Base-by-base conservation (phyloP, 2,113 vertebrate genomes). In the Aegypius monachus region DNA sequence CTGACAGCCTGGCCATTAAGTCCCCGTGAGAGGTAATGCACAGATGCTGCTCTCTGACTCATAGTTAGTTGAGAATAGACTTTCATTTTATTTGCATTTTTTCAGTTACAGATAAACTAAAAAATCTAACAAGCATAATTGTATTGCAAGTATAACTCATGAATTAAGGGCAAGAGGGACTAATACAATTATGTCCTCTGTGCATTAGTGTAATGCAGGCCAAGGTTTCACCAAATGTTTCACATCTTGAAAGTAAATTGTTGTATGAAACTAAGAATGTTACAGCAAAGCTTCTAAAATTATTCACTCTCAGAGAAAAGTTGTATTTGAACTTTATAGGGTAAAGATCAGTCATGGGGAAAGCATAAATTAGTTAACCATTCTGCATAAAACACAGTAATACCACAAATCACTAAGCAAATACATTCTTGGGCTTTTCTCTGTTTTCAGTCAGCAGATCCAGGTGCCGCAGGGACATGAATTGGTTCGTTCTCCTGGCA, bases 1-100 rank as follows among this genome's bases (percentile, higher is more conserved):
- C 67, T 21, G 74, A 1, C 50, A 19, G n/a, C 53, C 58, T 11
- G 61, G 29, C 16, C 22, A 3, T 5, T 23, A 0, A 1, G 16
- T 26, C 36, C 45, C 29, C 0, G 1, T 1, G 38, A 53, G 72
- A 31, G 34, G 50, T 5, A 7, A 31, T 0, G 38, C 72, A 11
- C 71, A n/a, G 85, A 10, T 48, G 81, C 80, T 25, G 67, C 67
- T 31, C 62, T 25, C 36, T 34, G 55, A 58, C 74, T 68, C 40
- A 19, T 7, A 2, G 26, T 32, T 40, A 9, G 16, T 7, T 16
- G 40, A 38, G 53, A 43, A 62, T 1, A 31, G 29, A 17, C 32
- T 81, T 56, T 3, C 55, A 14, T 23, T 56, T 47, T n/a, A 52
- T 63, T 90, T 63, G 48, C 62, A 7, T 45, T 68, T 81, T 62